Evolutionary conservation across 2,888 invertebrate species (phyloP).

Genomic region (Leptarthrus brevirostris): DNA sequence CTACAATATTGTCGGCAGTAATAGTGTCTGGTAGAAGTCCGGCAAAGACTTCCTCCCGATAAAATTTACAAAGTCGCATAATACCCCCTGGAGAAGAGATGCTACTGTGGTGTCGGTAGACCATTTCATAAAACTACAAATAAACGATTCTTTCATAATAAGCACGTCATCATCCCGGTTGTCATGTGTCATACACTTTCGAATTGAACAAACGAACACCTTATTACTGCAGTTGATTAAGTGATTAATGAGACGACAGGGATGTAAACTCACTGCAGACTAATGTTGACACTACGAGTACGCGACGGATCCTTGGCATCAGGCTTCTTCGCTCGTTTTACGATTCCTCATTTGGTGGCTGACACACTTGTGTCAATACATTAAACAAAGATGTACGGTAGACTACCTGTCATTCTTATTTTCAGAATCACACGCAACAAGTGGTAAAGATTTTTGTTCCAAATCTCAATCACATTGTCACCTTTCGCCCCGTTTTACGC

Average conservation of each 20-base stretch:
- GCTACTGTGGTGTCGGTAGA: not conserved
- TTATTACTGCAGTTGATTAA: slow-evolving; percentile 30
- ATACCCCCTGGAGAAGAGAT: not conserved
- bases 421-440: too few relatives aligned
- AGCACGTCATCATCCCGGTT: not conserved
- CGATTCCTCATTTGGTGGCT: not conserved
- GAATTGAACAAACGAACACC: not conserved
- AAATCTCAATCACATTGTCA: too few relatives aligned
- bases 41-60: not conserved
- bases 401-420: too few relatives aligned
- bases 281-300: slow-evolving; percentile 2
- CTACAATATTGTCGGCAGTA: slow-evolving; percentile 10
- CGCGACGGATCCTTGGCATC: not conserved
- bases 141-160: slow-evolving; percentile 37
- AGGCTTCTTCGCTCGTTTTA: not conserved
- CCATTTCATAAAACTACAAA: slow-evolving; percentile 11
- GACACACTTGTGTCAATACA: slow-evolving; percentile 17
- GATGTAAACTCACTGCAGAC: slow-evolving; percentile 1
- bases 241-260: slow-evolving; percentile 22
- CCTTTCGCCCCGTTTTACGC: too few relatives aligned
- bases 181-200: not conserved
- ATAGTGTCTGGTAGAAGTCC: not conserved
- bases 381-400: not conserved
- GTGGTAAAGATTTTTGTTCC: not conserved
- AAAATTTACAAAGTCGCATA: not conserved